Base-by-base conservation (phyloP, 2,888 invertebrate species). In the Andrena praecox region DNA sequence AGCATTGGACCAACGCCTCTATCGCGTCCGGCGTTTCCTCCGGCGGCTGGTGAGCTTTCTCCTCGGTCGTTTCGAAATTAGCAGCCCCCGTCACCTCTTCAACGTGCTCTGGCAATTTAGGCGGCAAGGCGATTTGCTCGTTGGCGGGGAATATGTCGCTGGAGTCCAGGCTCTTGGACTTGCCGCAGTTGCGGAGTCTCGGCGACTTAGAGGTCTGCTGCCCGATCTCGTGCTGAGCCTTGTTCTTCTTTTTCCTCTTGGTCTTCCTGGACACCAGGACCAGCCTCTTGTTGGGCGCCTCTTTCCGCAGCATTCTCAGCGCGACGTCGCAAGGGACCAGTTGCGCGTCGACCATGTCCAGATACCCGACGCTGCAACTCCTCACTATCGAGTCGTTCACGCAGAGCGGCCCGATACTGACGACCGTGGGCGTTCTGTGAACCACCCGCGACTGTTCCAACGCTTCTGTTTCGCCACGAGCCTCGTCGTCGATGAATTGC, bases 301-400 rank as follows among this genome's bases (percentile, higher is more conserved):
- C 97, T 82, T 96, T 96, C 16, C 96, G 95, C 42, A 97, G 93
- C 91, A 97, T 96, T 0, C 96, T 95, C 60, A 97, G 91, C 12
- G 96, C 96, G 69, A 97, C 96, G 90, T 97, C 97, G 56, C 96
- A 96, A 66, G 97, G 97, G 29, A 97, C 96, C 87, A 96, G 95
- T 89, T 96, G 96, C 0, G 96, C 96, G 89, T 97, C 97, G 4
- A 98, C 97, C 84, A 97, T 95, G 92, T 98, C 98, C 87, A 98
- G 94, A 92, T 97, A 98, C 0, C 98, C 98, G 2, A 98, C 98
- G 93, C 98, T 98, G 93, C 98, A 98, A 92, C 98, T 98, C 42
- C 98, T 95, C 0, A 97, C 96, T 94, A 97, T 97, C 0, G 96
- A 96, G 89, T 97, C 97, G 33, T 95, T 95, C 0, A 95, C 94